These are phyloP conservation scores for Mugil cephalus DNA, from an alignment of 2,113 vertebrate species.

Conservation along the genomic window DNA sequence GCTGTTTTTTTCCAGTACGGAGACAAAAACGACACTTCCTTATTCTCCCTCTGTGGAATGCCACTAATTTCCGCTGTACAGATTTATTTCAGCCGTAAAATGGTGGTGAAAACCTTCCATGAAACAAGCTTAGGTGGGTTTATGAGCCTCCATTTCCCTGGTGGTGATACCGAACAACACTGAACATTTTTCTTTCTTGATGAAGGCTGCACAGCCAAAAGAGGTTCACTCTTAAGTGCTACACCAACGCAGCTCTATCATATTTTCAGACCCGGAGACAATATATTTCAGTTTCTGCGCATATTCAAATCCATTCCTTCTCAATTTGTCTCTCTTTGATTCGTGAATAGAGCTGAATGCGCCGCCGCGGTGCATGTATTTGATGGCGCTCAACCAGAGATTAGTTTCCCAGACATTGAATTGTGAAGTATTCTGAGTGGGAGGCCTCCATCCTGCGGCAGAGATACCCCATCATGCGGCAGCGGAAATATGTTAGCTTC, in stretches of 20 bases:
- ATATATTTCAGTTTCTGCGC: slow-evolving; percentile 24
- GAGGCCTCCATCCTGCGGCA: slow-evolving; percentile 29
- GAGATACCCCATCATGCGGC: slow-evolving; percentile 27
- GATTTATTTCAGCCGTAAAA: slow-evolving; percentile 18
- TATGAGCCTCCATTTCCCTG: not conserved
- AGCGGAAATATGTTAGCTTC: slow-evolving; percentile 34
- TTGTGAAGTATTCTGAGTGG: slow-evolving; percentile 37
- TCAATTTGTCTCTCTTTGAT: slow-evolving; percentile 47
- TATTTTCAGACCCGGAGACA: slow-evolving; percentile 29
- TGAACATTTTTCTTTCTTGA: not conserved
- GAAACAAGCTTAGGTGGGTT: slow-evolving; percentile 1
- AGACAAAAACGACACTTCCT: not conserved
- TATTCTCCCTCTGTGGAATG: not conserved
- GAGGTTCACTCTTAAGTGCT: slow-evolving; percentile 13
- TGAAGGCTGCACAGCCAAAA: slow-evolving; percentile 20
- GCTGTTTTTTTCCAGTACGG: not conserved
- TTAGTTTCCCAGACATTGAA: slow-evolving; percentile 45
- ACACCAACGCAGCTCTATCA: slow-evolving; percentile 16
- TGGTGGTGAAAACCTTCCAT: not conserved
- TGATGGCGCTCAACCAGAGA: slow-evolving; percentile 33
- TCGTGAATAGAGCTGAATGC: slow-evolving; percentile 44
- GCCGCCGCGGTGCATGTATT: slow-evolving; percentile 1
- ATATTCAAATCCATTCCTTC: slow-evolving; percentile 36
- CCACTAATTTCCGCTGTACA: not conserved
- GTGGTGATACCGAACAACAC: not conserved